Base-by-base conservation (phyloP, 2,888 invertebrate species). In the Cecidostiba fungosa region DNA sequence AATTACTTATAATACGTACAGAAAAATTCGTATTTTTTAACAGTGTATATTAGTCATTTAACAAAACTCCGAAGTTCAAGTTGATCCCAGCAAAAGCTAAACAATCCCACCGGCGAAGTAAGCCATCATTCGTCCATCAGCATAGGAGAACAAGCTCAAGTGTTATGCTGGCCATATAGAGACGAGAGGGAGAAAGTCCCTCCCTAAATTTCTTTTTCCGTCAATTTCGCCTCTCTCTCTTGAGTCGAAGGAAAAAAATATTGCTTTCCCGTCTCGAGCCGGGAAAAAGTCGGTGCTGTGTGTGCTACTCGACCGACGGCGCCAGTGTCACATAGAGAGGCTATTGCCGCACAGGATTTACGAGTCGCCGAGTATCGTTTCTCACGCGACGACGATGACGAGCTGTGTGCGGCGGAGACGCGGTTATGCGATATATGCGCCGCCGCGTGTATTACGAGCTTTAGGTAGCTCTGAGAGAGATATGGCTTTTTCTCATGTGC, bases 331-430 rank as follows among this genome's bases (percentile, higher is more conserved):
- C 26, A 12, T 26, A 26, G 66, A 66, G 23, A 59, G 59, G 23
- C 59, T 59, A 19, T 59, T 66, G 66, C 66, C n/a, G 54, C 3
- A 2, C 66, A 66, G 26, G 66, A 66, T 66, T 66, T 66, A 66
- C 66, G 66, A 66, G 66, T 66, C 66, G 66, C 66, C 26, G 66
- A 14, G 14, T 66, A 66, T 26, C 26, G 66, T 66, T 66, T 66
- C 66, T 66, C 66, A 66, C 66, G 66, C 66, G 66, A n/a, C 62
- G 23, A 59, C 19, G 23, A 66, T 29, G 66, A 66, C 66, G 66
- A 66, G 26, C 10, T n/a, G 10, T 5, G n/a, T n/a, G 54, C 54
- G 54, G 54, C 19, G 50, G n/a, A n/a, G n/a, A n/a, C n/a, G 50
- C 19, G 50, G 50, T 4, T 4, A 26, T 26, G 26, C 5, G 54